These are phyloP conservation scores for Operophtera brumata DNA, from an alignment of 2,888 invertebrate species.

Conservation along the genomic window DNA sequence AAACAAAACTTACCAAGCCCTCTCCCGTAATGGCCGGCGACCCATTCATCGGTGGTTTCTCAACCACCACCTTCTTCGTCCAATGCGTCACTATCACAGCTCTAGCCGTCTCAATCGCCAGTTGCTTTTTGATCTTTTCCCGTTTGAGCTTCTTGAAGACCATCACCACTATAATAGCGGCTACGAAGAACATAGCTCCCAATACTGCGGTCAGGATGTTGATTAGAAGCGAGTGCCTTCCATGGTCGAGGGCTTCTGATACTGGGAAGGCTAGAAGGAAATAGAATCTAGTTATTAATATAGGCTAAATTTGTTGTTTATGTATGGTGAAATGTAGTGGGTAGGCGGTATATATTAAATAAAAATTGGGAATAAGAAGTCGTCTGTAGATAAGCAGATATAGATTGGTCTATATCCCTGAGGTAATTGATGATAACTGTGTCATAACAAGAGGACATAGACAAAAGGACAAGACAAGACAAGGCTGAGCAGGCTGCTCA, in stretches of 20 bases:
- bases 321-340: too few relatives aligned
- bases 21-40: slow-evolving; percentile 81
- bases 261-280: slow-evolving; percentile 57
- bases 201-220: slow-evolving; percentile 82
- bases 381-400: too few relatives aligned
- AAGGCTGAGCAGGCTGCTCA: too few relatives aligned
- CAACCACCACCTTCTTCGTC: slow-evolving; percentile 94
- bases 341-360: too few relatives aligned
- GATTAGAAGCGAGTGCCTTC: slow-evolving; percentile 78
- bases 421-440: too few relatives aligned
- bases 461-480: too few relatives aligned
- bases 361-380: too few relatives aligned
- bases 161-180: slow-evolving; percentile 82
- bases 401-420: too few relatives aligned
- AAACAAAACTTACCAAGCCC: slow-evolving; percentile 75
- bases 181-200: slow-evolving; percentile 81
- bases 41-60: slow-evolving; percentile 86
- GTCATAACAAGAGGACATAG: too few relatives aligned
- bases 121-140: slow-evolving; percentile 89
- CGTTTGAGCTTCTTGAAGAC: slow-evolving; percentile 86
- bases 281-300: too few relatives aligned
- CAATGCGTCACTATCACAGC: slow-evolving; percentile 92
- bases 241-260: slow-evolving; percentile 60
- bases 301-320: too few relatives aligned
- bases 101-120: slow-evolving; percentile 89